Evolutionary conservation across 2,113 vertebrate genomes (phyloP), one percentile per base, ranked within the genome.

Genomic region (Nyctereutes procyonoides): DNA sequence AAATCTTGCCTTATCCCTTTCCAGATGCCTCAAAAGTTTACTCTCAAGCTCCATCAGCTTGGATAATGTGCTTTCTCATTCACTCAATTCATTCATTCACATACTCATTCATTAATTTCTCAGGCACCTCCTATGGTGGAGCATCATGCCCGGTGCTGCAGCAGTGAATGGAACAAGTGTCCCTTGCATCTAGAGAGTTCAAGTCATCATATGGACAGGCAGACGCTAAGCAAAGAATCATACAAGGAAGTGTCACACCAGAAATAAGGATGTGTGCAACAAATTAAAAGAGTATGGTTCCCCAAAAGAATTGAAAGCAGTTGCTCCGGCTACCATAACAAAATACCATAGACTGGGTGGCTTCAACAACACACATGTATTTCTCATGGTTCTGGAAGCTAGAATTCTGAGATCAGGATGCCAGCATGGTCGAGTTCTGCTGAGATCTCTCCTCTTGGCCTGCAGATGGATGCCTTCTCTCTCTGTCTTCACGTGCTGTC

Each of bases 111-210:
- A 8, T 76, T 76, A 51, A 22, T 55, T 96, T n/a, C 76, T 32
- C 60, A 84, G 30, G 35, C 35, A 35, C 26, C 35, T 84, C 13
- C 1, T 38, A 9, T 53, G 43, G 73, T 10, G 63, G 20, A 38
- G n/a, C 56, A 13, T 51, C 19, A 0, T 24, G 0, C 10, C 30
- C 30, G 38, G 56, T 43, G 8, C 22, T 43, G 48, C 0, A 14
- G 14, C 3, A 9, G 16, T 2, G 2, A 71, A 73, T 16, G 28
- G n/a, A 60, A 76, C 62, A 48, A 71, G 56, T 3, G 7, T 38
- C 53, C 17, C n/a, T 69, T 62, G 17, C 0, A 62, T 58, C 35
- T 32, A 28, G 51, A 4, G 51, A 48, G 51, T 5, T 28, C 67
- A 55, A 11, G 17, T 3, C 43, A 38, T 1, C 58, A 24, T 22